phyloP scores from a whole-genome alignment of 2,888 invertebrate genomes.

The Ormyrus rosae region DNA sequence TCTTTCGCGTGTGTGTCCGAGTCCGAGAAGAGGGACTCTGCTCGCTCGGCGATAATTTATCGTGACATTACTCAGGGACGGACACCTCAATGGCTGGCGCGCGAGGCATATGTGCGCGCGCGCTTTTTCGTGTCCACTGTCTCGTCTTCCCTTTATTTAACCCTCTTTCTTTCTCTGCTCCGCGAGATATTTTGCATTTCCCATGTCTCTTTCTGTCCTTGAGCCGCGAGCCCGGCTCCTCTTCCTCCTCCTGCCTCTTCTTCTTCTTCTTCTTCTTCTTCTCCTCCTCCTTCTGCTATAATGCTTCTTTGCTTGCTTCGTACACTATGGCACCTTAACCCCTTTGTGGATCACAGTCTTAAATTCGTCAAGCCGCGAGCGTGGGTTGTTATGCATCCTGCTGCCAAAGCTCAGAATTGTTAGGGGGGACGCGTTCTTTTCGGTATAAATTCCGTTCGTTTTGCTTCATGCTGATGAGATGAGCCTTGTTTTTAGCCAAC shows the following conservation, averaged over 20 bases:
- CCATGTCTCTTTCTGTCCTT: slow-evolving; percentile 36
- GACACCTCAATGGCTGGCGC: slow-evolving; percentile 70
- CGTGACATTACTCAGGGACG: slow-evolving; percentile 72
- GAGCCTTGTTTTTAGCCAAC: too few relatives aligned
- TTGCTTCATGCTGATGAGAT: too few relatives aligned
- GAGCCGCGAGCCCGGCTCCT: too few relatives aligned
- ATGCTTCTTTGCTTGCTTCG: slow-evolving; percentile 11
- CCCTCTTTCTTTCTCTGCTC: slow-evolving; percentile 26
- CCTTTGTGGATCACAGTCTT: slow-evolving; percentile 56
- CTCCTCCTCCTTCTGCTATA: background rate
- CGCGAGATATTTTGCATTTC: background rate
- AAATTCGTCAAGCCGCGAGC: slow-evolving; percentile 53
- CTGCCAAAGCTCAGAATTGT: slow-evolving; percentile 17
- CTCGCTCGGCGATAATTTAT: slow-evolving; percentile 68
- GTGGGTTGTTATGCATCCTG: slow-evolving; percentile 7
- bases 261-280: too few relatives aligned
- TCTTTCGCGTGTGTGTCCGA: slow-evolving; percentile 55
- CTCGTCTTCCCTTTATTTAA: slow-evolving; percentile 53
- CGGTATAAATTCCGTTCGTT: background rate
- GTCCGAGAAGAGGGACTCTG: slow-evolving; percentile 19
- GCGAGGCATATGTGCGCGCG: slow-evolving; percentile 54
- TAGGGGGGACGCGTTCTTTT: background rate
- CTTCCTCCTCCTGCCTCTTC: too few relatives aligned
- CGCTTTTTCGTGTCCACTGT: slow-evolving; percentile 36
- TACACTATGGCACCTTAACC: slow-evolving; percentile 48